Percentiles rank a stretch among this genome's conserved stretches.
phyloP scores from a whole-genome alignment of 2,797 vertebrate genomes.

The Epinephelus malabaricus region DNA sequence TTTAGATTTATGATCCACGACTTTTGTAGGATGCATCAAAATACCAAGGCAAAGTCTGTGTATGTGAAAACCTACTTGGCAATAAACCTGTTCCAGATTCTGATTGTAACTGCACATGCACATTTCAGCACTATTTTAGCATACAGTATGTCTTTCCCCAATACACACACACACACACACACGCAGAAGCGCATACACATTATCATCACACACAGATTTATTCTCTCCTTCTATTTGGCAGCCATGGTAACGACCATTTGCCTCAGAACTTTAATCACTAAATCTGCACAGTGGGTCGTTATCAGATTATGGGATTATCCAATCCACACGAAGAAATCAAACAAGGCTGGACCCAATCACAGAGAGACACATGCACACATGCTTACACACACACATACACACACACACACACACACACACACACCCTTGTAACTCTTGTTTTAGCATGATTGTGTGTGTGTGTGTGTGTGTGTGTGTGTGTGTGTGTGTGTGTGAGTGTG shows the following conservation, averaged over 20 bases:
- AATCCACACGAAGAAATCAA: conserved; percentile 78
- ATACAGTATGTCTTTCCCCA: neutral
- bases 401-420: neutral
- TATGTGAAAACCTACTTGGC: neutral
- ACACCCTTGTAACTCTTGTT: too few relatives aligned
- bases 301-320: conserved; percentile 88
- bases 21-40: neutral
- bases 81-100: neutral
- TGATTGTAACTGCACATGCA: neutral
- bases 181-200: neutral
- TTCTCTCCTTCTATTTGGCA: conserved; percentile 59
- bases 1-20: neutral
- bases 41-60: neutral
- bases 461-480: neutral
- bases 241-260: conserved; percentile 80
- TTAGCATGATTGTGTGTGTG: too few relatives aligned
- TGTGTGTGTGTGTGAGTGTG: neutral
- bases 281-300: conserved; percentile 85
- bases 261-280: conserved; percentile 84
- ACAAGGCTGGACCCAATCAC: conserved; percentile 59
- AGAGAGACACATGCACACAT: conserved; percentile 20
- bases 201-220: conserved; percentile 39
- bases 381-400: neutral
- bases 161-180: neutral
- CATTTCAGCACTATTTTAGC: conserved; percentile 15